A percentile compares a stretch with the other conserved stretches of the same genome.
Conservation (phyloP, 2,888 invertebrate genomes). For the Ectropis crepuscularia region DNA sequence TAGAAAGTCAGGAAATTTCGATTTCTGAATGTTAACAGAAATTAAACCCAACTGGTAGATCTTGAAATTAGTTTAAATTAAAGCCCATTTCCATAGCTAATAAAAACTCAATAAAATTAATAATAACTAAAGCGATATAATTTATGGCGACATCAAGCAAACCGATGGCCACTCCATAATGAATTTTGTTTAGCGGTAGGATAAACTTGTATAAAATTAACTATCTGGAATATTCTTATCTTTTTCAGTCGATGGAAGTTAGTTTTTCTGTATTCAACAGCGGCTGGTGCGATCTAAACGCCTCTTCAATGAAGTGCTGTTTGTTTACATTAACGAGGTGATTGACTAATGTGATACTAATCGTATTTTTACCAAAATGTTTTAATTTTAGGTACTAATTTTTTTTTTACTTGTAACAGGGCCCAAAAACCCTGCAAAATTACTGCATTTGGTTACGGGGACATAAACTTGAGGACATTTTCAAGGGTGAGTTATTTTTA, state of each 20-base stretch:
- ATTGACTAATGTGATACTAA: neutral
- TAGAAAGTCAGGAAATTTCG: too few relatives aligned
- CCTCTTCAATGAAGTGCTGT: slow-evolving; percentile 52
- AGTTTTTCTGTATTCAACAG: slow-evolving; percentile 59
- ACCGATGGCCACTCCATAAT: too few relatives aligned
- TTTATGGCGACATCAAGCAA: too few relatives aligned
- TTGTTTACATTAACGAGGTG: slow-evolving; percentile 61
- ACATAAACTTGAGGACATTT: slow-evolving; percentile 58
- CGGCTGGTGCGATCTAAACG: slow-evolving; percentile 56
- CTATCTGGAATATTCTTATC: slow-evolving; percentile 4
- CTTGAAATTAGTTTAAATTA: too few relatives aligned
- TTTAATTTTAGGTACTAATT: neutral
- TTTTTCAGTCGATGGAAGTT: slow-evolving; percentile 56
- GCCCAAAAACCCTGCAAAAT: slow-evolving; percentile 61
- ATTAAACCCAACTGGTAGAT: too few relatives aligned
- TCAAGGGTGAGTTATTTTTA: slow-evolving; percentile 48
- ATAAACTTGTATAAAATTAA: too few relatives aligned
- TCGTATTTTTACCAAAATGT: too few relatives aligned
- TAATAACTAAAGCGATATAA: too few relatives aligned
- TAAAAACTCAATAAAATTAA: too few relatives aligned
- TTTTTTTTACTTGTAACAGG: slow-evolving; percentile 45
- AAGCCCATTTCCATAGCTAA: too few relatives aligned
- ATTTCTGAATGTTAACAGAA: too few relatives aligned
- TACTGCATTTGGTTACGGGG: slow-evolving; percentile 58
- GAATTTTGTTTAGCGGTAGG: too few relatives aligned